These are phyloP conservation scores for Machaerirhynchus nigripectus DNA, from an alignment of 2,113 vertebrate genomes.

Conservation along the genomic window DNA sequence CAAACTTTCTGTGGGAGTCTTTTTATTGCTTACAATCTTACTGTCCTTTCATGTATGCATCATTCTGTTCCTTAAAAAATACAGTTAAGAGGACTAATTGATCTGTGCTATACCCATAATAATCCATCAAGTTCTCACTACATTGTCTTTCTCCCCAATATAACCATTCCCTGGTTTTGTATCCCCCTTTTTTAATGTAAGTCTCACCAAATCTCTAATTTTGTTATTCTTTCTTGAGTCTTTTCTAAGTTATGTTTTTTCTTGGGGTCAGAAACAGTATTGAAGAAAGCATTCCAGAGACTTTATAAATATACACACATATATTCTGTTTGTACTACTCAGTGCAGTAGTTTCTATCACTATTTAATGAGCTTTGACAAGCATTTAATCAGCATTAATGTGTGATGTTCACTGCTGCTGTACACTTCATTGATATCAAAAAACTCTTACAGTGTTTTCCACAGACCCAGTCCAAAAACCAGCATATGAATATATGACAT, in stretches of 20 bases:
- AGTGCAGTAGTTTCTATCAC: not conserved
- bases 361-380: not conserved
- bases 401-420: not conserved
- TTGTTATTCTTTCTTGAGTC: not conserved
- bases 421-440: not conserved
- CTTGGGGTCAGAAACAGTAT: not conserved
- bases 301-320: not conserved
- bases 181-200: not conserved
- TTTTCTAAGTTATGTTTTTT: not conserved
- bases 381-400: not conserved
- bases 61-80: not conserved
- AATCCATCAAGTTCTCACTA: not conserved
- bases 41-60: not conserved
- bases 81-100: not conserved
- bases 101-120: not conserved
- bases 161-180: not conserved
- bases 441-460: not conserved
- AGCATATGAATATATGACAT: not conserved
- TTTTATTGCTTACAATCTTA: not conserved
- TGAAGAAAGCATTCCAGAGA: not conserved
- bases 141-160: not conserved
- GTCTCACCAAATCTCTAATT: not conserved
- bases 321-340: not conserved
- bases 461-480: not conserved
- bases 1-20: not conserved